Base-by-base conservation (phyloP, 2,113 vertebrate species). In the Boulengerochromis microlepis region DNA sequence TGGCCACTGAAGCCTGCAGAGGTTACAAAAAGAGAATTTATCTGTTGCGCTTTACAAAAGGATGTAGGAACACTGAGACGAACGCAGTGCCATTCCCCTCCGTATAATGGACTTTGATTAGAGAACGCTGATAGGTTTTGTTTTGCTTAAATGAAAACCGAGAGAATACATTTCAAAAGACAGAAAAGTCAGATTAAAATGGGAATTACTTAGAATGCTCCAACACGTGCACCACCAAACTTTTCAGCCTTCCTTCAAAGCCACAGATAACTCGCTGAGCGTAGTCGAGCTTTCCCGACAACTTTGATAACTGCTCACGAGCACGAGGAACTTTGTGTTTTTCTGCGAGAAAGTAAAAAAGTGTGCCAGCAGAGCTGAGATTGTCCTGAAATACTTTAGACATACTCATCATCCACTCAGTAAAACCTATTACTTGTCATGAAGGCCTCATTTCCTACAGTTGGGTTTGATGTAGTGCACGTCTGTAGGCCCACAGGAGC, bases 371-470 rank as follows among this genome's bases (percentile, higher is more conserved):
- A 78, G 71, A 11, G 6, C 76, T 71, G 53, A 90, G 15, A 83
- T 35, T 16, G 64, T 69, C 86, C 85, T 47, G 83, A 74, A 80
- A 76, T 71, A 82, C 87, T 84, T 91, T 82, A 81, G 84, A 88
- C 64, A 84, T 78, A 82, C 86, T 89, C 92, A 86, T 91, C 93
- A 80, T 91, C 87, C 82, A 90, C 90, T 93, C 93, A 86, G 89
- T 94, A 94, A 94, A 93, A 93, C 92, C 93, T 92, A 93, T 94
- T 91, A 90, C 61, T 80, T 94, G 95, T 95, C 95, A 91, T 91
- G 82, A 93, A 94, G 91, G 93, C 92, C 91, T 95, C 93, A 94
- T 95, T 96, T 95, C 92, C 93, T 95, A 93, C 93, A 93, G 69
- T 87, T 93, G 83, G 47, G 59, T 94, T 90, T 93, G 94, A 95